Percentiles rank a stretch among this genome's conserved stretches.
These are phyloP conservation scores for Pseudomyrmex sp. DNA, from an alignment of 1,140 invertebrate genomes.

Conservation along the genomic window DNA sequence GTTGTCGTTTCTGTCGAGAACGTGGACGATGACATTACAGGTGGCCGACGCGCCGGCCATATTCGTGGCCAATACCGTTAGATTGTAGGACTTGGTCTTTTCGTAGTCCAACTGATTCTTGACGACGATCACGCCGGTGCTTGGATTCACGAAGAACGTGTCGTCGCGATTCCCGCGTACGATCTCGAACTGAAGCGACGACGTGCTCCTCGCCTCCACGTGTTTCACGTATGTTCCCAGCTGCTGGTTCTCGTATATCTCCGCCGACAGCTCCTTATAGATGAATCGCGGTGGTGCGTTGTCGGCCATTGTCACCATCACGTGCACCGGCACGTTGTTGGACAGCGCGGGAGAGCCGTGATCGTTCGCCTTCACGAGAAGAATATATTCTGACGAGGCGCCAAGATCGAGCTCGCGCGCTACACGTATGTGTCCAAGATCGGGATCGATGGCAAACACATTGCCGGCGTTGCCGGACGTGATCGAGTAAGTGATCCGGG, in stretches of 20 bases:
- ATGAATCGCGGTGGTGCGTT: slow-evolving; percentile 94
- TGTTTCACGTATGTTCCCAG: slow-evolving; percentile 91
- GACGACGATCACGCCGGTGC: slow-evolving; percentile 92
- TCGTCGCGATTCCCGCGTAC: slow-evolving; percentile 90
- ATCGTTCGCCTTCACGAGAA: slow-evolving; percentile 93
- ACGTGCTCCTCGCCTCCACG: slow-evolving; percentile 91
- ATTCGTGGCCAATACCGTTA: slow-evolving; percentile 93
- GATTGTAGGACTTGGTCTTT: slow-evolving; percentile 90
- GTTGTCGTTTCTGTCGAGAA: slow-evolving; percentile 94
- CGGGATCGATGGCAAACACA: slow-evolving; percentile 92
- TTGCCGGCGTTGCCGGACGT: slow-evolving; percentile 94
- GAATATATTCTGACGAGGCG: slow-evolving; percentile 91
- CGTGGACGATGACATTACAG: slow-evolving; percentile 90
- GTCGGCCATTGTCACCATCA: slow-evolving; percentile 94
- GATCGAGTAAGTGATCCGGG: slow-evolving; percentile 92
- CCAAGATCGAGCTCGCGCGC: slow-evolving; percentile 90
- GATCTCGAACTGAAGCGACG: slow-evolving; percentile 93
- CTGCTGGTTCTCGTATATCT: slow-evolving; percentile 94
- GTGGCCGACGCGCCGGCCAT: slow-evolving; percentile 91
- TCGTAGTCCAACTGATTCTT: slow-evolving; percentile 93
- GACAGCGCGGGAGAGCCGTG: slow-evolving; percentile 91
- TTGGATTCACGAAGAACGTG: slow-evolving; percentile 93
- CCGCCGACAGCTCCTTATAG: slow-evolving; percentile 88
- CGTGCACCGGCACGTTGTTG: slow-evolving; percentile 93
- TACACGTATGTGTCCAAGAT: slow-evolving; percentile 91